A percentile compares a stretch with the other conserved stretches of the same genome.
Evolutionary conservation across 2,888 invertebrate species (phyloP).

Genomic region (Anorthoa munda): DNA sequence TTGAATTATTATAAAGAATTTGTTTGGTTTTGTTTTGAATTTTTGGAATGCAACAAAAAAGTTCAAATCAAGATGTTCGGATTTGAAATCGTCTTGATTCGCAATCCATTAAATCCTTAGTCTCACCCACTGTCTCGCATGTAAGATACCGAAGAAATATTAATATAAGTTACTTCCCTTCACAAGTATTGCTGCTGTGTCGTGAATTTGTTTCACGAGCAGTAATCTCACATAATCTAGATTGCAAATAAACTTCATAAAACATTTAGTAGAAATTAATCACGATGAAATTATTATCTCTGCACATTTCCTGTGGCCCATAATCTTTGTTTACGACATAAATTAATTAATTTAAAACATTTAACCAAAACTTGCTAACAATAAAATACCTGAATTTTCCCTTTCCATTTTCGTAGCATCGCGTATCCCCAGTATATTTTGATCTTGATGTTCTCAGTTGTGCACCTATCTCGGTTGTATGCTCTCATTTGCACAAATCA

Average conservation of each 20-base stretch:
- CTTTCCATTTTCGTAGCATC: constrained; percentile 3
- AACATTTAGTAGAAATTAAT: not conserved
- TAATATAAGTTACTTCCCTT: too few species aligned
- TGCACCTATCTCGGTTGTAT: constrained; percentile 59
- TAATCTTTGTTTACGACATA: too few species aligned
- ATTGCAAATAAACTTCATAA: not conserved
- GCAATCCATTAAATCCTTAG: too few species aligned
- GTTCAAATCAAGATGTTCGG: too few species aligned
- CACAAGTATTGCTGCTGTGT: too few species aligned
- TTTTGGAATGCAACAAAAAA: too few species aligned
- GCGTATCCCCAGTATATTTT: constrained; percentile 41
- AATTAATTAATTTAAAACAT: not conserved
- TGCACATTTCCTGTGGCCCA: too few species aligned
- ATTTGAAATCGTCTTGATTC: not conserved
- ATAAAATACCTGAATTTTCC: constrained; percentile 2
- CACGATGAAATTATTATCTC: not conserved
- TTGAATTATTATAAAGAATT: not conserved
- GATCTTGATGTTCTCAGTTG: constrained; percentile 58
- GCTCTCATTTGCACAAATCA: constrained; percentile 60
- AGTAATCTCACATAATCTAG: too few species aligned
- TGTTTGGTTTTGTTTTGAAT: not conserved
- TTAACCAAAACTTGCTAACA: not conserved
- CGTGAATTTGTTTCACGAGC: too few species aligned
- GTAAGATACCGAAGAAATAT: too few species aligned
- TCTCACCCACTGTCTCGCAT: too few species aligned